phyloP scores from a whole-genome alignment of 2,888 invertebrate species.

The Pristionchus maxplancki region DNA sequence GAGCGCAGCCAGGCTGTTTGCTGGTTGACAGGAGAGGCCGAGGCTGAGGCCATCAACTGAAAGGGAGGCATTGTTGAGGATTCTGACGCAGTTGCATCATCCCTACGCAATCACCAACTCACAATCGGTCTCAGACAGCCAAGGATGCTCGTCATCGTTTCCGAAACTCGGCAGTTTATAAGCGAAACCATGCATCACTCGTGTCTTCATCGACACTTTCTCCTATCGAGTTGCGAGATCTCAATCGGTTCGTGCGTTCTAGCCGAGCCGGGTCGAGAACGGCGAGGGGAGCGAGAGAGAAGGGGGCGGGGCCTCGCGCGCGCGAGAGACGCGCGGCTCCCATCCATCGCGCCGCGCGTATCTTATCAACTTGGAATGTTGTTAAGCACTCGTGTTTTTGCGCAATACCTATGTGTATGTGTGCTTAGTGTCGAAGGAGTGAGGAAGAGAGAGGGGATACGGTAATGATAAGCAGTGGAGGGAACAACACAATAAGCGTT shows the following conservation, averaged over 20 bases:
- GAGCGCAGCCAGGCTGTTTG: constrained; percentile 19
- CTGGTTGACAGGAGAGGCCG: neutral
- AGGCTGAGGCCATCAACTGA: constrained; percentile 21
- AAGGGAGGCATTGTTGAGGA: neutral
- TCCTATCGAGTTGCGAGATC: neutral
- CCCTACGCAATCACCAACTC: neutral
- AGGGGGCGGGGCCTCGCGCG: constrained; percentile 2
- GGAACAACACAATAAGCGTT: neutral
- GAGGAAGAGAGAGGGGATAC: neutral
- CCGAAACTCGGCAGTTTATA: neutral
- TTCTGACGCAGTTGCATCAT: neutral
- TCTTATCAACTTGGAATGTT: constrained; percentile 44
- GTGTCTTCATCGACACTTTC: constrained; percentile 29
- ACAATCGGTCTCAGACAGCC: constrained; percentile 10
- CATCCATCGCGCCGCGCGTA: neutral
- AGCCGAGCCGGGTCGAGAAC: neutral
- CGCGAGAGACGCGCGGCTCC: neutral
- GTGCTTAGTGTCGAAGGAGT: neutral
- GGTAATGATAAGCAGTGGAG: neutral
- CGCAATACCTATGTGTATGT: constrained; percentile 29
- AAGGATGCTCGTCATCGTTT: constrained; percentile 29
- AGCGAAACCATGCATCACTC: constrained; percentile 23
- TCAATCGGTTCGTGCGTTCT: neutral
- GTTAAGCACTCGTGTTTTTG: constrained; percentile 46
- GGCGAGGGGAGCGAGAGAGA: neutral